Evolutionary conservation across 2,888 invertebrate species (phyloP), one percentile per base, ranked within the genome.

Genomic region (Caenorhabditis sp.): DNA sequence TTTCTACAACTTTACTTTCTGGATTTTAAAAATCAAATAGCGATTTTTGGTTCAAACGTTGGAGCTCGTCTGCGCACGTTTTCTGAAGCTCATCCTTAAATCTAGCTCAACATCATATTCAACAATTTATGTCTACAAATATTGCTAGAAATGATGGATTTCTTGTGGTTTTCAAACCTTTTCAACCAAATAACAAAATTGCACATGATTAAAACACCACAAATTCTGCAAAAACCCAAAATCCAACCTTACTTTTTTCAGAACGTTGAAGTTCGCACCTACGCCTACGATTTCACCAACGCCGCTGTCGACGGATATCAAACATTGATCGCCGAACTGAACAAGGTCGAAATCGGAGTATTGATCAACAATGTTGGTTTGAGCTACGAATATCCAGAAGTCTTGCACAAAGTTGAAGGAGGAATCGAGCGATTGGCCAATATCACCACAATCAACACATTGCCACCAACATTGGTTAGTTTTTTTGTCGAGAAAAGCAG

Each of bases 311-410:
- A 70, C n/a, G 81, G 77, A 59, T 87, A 87, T 76, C 77, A 83
- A 54, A 57, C 74, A 14, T 73, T 87, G 17, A 57, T 85, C 43
- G 72, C 65, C n/a, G 77, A 77, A n/a, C 65, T 88, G 58, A 70
- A 82, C 50, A 65, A 82, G 59, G 60, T 84, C 27, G 83, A 88
- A 25, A 76, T 87, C 26, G 80, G 81, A 53, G 64, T 81, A 57
- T 73, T 87, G 88, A 92, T 97, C 49, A 97, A 97, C 90, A 96
- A 96, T 89, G 94, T 96, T 1, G 95, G 95, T 23, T 91, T 94
- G 84, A 93, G 93, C 43, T 94, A 95, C 88, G 90, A 91, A 0
- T 92, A 93, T 88, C 95, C 95, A 0, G 93, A 94, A 70, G 68
- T 83, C 14, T 70, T 86, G 49, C 84, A 86, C 61, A 77, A 79